Evolutionary conservation across 1,140 invertebrate species (phyloP).

Genomic region (Camponotus floridanus): DNA sequence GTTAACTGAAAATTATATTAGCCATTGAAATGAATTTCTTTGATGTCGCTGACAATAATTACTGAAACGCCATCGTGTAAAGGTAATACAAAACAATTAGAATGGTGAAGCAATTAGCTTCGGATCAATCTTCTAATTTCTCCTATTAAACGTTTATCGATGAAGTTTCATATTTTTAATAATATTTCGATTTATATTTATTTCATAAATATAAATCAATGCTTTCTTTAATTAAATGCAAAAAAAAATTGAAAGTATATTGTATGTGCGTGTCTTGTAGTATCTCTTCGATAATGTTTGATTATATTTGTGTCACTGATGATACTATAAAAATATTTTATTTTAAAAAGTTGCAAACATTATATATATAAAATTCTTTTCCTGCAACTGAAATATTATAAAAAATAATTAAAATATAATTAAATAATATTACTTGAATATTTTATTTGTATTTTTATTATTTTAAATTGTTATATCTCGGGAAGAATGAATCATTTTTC

Average conservation of each 20-base stretch:
- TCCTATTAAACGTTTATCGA: not conserved
- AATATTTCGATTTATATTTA: not conserved
- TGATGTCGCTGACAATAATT: constrained; percentile 24
- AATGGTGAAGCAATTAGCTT: constrained; percentile 18
- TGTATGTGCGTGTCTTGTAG: not conserved
- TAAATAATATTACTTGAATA: not conserved
- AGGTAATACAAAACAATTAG: constrained; percentile 28
- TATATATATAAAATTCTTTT: not conserved
- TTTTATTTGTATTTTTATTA: not conserved
- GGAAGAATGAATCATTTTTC: not conserved
- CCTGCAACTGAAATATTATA: not conserved
- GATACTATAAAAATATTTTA: not conserved
- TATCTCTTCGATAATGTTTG: not conserved
- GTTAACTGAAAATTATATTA: constrained; percentile 25
- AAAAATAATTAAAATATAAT: constrained; percentile 3
- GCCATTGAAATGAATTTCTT: constrained; percentile 34
- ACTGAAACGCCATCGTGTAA: not conserved
- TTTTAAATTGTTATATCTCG: not conserved
- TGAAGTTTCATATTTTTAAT: not conserved
- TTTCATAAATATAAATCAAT: not conserved
- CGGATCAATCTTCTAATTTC: constrained; percentile 10
- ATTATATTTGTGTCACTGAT: not conserved
- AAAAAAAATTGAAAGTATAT: not conserved
- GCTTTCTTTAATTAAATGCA: not conserved
- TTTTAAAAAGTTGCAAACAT: not conserved